Conservation (phyloP, 2,888 invertebrate genomes). For the Dicroscelio sp. region DNA sequence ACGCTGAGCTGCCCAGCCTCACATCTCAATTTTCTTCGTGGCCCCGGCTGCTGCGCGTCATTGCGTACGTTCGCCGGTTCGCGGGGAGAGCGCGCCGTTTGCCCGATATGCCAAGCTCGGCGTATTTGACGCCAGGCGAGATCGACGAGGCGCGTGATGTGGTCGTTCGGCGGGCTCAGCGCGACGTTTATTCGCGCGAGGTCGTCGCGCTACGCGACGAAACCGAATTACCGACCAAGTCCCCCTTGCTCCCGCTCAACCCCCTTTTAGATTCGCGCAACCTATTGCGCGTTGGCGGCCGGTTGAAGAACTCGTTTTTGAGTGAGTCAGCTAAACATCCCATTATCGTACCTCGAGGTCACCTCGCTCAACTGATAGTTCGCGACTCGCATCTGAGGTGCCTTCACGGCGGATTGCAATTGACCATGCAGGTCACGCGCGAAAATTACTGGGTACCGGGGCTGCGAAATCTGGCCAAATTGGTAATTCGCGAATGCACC, state of each 20-base stretch:
- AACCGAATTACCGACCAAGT: no score
- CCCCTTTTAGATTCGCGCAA: not conserved
- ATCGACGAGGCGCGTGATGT: no score
- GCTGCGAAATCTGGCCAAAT: not conserved
- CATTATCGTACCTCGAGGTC: not conserved
- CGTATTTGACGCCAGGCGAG: no score
- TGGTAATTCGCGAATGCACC: not conserved
- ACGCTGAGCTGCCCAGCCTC: no score
- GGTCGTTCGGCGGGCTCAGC: no score
- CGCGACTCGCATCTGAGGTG: not conserved
- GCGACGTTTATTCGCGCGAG: no score
- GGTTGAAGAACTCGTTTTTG: not conserved
- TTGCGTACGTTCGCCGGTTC: no score
- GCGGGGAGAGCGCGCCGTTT: no score
- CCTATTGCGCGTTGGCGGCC: not conserved
- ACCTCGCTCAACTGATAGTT: not conserved
- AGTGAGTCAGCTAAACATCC: not conserved
- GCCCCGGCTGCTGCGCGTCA: no score
- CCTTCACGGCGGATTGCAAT: not conserved
- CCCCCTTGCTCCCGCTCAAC: not conserved
- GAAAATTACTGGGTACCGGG: not conserved
- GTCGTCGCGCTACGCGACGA: no score
- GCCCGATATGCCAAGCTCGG: no score
- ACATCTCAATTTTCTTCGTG: no score
- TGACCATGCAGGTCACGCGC: not conserved